These are phyloP conservation scores for Cossypha niveicapilla DNA, from an alignment of 2,797 vertebrate genomes.

Conservation along the genomic window DNA sequence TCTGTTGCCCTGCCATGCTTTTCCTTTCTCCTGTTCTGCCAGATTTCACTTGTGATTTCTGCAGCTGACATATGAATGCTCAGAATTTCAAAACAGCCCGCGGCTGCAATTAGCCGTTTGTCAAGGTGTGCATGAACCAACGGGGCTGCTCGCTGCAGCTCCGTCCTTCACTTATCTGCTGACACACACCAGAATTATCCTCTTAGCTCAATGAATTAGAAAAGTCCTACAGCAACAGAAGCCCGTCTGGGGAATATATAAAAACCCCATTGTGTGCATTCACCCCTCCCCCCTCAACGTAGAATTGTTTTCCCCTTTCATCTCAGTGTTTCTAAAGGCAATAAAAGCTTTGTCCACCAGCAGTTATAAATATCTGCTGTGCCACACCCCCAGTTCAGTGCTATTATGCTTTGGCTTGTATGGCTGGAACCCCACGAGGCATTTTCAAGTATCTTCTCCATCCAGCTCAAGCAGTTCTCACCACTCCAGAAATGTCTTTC, in stretches of 20 bases:
- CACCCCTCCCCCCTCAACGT: not conserved
- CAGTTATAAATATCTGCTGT: slow-evolving; percentile 6
- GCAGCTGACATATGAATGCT: not conserved
- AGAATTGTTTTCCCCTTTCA: not conserved
- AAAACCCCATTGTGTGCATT: not conserved
- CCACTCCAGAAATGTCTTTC: slow-evolving; percentile 26
- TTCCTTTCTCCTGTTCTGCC: not conserved
- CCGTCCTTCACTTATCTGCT: slow-evolving; percentile 1
- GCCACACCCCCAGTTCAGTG: not conserved
- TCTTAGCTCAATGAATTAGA: not conserved
- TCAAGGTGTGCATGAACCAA: slow-evolving; percentile 47
- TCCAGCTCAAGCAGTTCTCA: slow-evolving; percentile 33
- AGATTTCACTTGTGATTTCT: not conserved
- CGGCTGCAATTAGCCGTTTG: slow-evolving; percentile 55
- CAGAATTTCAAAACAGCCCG: not conserved
- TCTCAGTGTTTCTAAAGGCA: not conserved
- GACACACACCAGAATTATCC: not conserved
- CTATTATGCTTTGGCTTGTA: not conserved
- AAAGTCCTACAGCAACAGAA: not conserved
- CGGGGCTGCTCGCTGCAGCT: not conserved
- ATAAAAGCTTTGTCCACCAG: slow-evolving; percentile 2
- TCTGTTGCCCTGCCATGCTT: not conserved
- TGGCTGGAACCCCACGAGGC: not conserved
- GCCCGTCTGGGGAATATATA: not conserved
- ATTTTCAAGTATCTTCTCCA: slow-evolving; percentile 38